These are phyloP conservation scores for Chlorops oryzae DNA, from an alignment of 1,140 invertebrate species.

Conservation along the genomic window DNA sequence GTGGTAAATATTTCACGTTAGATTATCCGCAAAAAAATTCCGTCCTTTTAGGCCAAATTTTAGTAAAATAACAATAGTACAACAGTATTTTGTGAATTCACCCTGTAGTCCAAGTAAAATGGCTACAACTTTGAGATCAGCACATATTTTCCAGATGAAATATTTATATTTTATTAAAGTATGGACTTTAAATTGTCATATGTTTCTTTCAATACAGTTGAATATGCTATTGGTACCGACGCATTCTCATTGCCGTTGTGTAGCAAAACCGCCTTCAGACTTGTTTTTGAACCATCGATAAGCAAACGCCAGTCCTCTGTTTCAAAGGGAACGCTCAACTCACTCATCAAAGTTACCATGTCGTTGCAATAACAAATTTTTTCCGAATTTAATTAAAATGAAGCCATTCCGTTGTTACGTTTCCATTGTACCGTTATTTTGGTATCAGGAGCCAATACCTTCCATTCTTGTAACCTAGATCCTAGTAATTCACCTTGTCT, in stretches of 20 bases:
- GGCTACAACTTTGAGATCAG: too few species aligned
- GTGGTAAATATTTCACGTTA: not conserved
- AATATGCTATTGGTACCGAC: conserved; percentile 23
- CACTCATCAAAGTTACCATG: too few species aligned
- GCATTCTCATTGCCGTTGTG: conserved; percentile 24
- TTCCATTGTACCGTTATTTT: too few species aligned
- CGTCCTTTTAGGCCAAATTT: not conserved
- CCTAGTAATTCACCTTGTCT: too few species aligned
- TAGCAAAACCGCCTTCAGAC: conserved; percentile 26
- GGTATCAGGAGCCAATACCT: too few species aligned
- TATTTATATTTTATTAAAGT: conserved; percentile 5
- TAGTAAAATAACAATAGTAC: not conserved
- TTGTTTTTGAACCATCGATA: conserved; percentile 26
- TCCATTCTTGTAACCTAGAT: too few species aligned
- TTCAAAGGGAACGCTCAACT: too few species aligned
- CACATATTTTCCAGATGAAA: not conserved
- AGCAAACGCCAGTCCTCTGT: conserved; percentile 25
- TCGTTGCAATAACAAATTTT: too few species aligned
- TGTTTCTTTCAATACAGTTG: conserved; percentile 20
- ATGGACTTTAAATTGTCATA: conserved; percentile 21
- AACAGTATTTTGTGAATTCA: not conserved
- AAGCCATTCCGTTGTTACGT: too few species aligned
- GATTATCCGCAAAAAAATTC: not conserved
- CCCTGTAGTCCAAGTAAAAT: not conserved
- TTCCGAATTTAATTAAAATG: too few species aligned